Conservation (phyloP, 2,888 invertebrate species). For the Podotricha telesiphe region DNA sequence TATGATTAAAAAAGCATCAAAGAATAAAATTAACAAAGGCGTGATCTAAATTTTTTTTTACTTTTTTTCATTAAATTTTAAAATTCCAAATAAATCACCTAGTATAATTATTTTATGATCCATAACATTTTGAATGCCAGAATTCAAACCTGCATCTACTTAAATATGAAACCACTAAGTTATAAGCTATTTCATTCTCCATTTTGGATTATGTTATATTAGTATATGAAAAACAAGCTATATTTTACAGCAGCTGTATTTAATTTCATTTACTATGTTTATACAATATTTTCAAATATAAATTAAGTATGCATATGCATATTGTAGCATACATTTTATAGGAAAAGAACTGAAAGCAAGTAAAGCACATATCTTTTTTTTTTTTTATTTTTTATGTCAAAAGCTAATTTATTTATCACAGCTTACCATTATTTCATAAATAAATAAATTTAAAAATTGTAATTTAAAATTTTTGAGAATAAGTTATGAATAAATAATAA, state of each 20-base stretch:
- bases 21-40: not conserved
- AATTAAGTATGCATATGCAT: not conserved
- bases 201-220: not conserved
- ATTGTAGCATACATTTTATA: too few species aligned
- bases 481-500: too few species aligned
- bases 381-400: slow-evolving; percentile 20
- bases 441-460: not conserved
- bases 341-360: not conserved
- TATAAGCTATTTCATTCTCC: not conserved
- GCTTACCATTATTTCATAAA: slow-evolving; percentile 7
- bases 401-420: slow-evolving; percentile 34
- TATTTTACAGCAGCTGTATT: not conserved
- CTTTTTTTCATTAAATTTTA: not conserved
- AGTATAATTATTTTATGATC: slow-evolving; percentile 1
- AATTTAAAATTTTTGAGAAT: too few species aligned
- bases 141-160: not conserved
- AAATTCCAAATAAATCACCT: not conserved
- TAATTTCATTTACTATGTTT: not conserved
- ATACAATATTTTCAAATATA: not conserved
- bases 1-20: not conserved
- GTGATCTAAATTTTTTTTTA: slow-evolving; percentile 2
- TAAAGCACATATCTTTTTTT: not conserved
- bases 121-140: not conserved
- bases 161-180: not conserved
- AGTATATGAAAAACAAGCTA: not conserved